phyloP scores from a whole-genome alignment of 2,113 vertebrate genomes.

The Coptodon rendalli region DNA sequence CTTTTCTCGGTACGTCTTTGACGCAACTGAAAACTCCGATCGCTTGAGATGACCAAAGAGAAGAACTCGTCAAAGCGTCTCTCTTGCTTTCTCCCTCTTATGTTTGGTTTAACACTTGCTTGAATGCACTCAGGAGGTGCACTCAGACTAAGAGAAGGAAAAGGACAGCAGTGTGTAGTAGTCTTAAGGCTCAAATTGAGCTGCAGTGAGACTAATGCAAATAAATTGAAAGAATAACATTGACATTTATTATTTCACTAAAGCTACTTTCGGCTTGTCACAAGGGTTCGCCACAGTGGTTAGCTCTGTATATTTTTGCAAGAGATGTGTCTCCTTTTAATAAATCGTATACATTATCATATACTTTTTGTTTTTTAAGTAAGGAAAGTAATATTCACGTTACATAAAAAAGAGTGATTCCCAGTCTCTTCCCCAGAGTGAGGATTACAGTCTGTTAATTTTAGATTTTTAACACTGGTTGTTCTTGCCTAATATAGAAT shows the following conservation, averaged over 20 bases:
- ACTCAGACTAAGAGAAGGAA: background rate
- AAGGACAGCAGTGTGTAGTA: background rate
- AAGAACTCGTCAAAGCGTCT: background rate
- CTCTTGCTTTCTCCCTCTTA: background rate
- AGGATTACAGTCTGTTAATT: background rate
- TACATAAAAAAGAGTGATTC: background rate
- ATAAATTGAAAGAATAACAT: background rate
- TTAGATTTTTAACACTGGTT: background rate
- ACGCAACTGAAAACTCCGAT: rapidly evolving
- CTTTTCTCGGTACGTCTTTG: background rate
- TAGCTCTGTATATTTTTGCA: background rate
- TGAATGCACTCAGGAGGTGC: background rate
- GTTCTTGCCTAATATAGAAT: background rate
- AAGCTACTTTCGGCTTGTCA: background rate
- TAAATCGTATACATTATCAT: background rate
- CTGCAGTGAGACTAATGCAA: background rate
- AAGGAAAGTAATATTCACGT: background rate
- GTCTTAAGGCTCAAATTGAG: background rate
- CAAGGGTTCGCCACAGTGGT: background rate
- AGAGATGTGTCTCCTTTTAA: background rate
- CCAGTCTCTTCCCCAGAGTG: background rate
- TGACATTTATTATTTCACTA: background rate
- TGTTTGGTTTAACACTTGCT: background rate
- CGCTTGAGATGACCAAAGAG: background rate
- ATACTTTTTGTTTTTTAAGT: background rate